phyloP scores from a whole-genome alignment of 2,113 vertebrate genomes.

The Hyaena hyaena region DNA sequence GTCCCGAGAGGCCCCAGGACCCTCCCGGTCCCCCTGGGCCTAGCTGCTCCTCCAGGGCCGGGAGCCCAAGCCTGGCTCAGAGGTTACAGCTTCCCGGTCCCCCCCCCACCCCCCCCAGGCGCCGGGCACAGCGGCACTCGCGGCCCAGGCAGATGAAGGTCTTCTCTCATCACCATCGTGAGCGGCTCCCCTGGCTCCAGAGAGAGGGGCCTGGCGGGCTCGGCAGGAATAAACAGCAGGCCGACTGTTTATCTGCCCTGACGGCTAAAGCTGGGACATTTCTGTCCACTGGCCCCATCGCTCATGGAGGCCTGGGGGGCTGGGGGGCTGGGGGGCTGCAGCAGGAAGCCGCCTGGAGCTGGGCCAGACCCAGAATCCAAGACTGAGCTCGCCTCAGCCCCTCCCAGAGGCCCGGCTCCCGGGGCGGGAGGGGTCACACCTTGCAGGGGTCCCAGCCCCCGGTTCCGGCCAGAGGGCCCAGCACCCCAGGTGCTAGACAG shows the following conservation, averaged over 20 bases:
- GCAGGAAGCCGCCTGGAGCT: not conserved
- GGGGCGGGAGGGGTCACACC: not conserved
- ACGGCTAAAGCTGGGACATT: not conserved
- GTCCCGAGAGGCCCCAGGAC: not conserved
- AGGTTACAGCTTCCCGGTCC: not conserved
- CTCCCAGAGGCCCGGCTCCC: not conserved
- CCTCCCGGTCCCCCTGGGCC: not conserved
- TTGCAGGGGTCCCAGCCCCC: not conserved
- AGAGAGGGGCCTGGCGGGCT: not conserved
- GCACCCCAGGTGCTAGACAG: no score
- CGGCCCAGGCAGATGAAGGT: not conserved
- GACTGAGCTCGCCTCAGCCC: not conserved
- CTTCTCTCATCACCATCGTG: not conserved
- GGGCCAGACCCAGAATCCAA: not conserved
- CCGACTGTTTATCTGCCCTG: not conserved
- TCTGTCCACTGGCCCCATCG: fast-evolving
- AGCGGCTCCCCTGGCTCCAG: not conserved
- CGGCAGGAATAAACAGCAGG: not conserved
- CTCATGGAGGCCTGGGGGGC: not conserved
- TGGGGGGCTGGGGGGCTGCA: not conserved
- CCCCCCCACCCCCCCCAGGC: fast-evolving
- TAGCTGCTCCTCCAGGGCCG: not conserved
- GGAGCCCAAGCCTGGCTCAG: no score
- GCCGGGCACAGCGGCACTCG: fast-evolving
- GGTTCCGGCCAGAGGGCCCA: not conserved